Evolutionary conservation across 1,140 invertebrate species (phyloP).

Genomic region (Drosophila rufa): DNA sequence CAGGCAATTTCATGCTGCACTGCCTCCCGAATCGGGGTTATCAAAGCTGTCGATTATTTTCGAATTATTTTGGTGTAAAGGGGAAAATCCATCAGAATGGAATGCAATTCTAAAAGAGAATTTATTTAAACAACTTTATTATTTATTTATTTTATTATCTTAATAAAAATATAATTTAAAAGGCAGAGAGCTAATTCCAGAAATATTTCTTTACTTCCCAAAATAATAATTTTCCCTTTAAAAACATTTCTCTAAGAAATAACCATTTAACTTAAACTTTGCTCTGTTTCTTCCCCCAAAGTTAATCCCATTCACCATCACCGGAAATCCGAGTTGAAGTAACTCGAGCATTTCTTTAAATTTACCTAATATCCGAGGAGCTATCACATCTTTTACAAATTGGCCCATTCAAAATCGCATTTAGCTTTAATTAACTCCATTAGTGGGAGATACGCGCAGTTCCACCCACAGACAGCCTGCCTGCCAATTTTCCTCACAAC

Average conservation of each 20-base stretch:
- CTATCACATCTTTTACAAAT: constrained; percentile 40
- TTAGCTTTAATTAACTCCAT: constrained; percentile 55
- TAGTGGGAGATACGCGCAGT: constrained; percentile 39
- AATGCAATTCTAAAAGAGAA: neutral
- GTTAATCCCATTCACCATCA: neutral
- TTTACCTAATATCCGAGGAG: constrained; percentile 8
- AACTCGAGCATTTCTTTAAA: neutral
- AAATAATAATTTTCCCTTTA: neutral
- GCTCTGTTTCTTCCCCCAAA: neutral
- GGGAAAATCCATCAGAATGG: constrained; percentile 1
- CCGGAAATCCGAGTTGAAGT: neutral
- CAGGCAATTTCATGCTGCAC: constrained; percentile 76
- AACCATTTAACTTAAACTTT: no score
- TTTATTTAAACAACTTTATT: neutral
- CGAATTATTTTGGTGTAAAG: neutral
- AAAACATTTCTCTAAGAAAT: neutral
- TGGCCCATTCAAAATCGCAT: constrained; percentile 41
- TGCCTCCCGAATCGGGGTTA: constrained; percentile 60
- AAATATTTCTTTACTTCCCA: neutral
- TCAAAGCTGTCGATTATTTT: constrained; percentile 47
- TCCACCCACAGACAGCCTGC: constrained; percentile 18
- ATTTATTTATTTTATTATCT: neutral
- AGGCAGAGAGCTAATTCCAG: no score
- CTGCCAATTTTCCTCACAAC: constrained; percentile 67
- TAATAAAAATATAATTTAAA: no score